Conservation (phyloP, 2,797 vertebrate genomes). For the Synanceia verrucosa region DNA sequence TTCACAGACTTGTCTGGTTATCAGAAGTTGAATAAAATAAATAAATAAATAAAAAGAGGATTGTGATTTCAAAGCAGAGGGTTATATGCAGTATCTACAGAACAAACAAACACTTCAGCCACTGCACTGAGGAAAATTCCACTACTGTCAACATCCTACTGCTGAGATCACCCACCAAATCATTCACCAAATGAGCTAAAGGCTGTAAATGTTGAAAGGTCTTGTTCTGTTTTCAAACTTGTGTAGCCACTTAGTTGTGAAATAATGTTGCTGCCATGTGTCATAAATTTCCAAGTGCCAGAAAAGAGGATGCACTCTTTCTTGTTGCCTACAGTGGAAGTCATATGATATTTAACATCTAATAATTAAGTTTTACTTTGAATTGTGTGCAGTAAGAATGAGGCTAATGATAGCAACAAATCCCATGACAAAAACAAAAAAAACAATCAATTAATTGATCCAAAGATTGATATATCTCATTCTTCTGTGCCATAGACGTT, state of each 20-base stretch:
- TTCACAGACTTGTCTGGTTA: slow-evolving; percentile 14
- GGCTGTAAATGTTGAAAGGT: no score
- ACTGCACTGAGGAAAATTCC: neutral
- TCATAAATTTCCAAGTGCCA: neutral
- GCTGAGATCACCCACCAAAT: slow-evolving; percentile 5
- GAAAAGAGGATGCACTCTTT: neutral
- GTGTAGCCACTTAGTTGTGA: neutral
- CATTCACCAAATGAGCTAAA: no score
- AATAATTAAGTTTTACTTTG: neutral
- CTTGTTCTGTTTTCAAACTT: no score
- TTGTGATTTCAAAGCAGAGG: slow-evolving; percentile 33
- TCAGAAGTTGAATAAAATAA: slow-evolving; percentile 21
- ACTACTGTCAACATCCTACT: slow-evolving; percentile 8
- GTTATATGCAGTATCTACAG: neutral
- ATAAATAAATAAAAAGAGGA: slow-evolving; percentile 10
- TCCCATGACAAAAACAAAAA: neutral
- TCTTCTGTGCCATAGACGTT: neutral
- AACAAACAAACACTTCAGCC: slow-evolving; percentile 35
- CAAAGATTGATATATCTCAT: neutral
- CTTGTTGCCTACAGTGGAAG: neutral
- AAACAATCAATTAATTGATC: neutral
- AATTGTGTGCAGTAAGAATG: neutral
- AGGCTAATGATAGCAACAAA: neutral
- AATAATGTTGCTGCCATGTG: neutral
- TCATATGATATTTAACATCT: neutral